Evolutionary conservation across 2,113 vertebrate species (phyloP).

Genomic region (Salvator merianae): DNA sequence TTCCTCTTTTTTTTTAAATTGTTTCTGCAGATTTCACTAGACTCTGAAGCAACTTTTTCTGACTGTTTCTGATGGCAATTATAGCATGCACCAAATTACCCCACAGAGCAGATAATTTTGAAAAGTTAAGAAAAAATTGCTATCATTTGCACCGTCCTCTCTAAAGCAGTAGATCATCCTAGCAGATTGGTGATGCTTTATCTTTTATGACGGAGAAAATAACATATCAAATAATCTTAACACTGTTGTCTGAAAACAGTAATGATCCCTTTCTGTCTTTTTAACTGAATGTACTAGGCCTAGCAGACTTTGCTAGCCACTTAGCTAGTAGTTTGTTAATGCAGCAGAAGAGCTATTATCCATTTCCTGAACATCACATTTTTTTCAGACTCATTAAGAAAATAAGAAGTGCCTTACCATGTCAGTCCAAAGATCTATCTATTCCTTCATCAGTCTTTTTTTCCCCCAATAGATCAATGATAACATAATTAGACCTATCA

Average conservation of each 20-base stretch:
- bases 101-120: constrained; percentile 17
- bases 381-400: not conserved
- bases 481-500: not conserved
- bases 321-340: not conserved
- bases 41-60: constrained; percentile 59
- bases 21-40: constrained; percentile 63
- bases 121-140: constrained; percentile 32
- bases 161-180: constrained; percentile 44
- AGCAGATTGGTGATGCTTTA: constrained; percentile 14
- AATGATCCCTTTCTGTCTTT: not conserved
- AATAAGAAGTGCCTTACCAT: not conserved
- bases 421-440: not conserved
- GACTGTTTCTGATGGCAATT: constrained; percentile 44
- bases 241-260: not conserved
- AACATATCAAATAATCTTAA: constrained; percentile 23
- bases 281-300: not conserved
- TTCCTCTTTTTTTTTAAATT: constrained; percentile 64
- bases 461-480: not conserved
- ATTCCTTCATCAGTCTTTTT: not conserved
- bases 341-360: not conserved
- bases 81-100: constrained; percentile 48
- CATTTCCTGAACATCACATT: not conserved
- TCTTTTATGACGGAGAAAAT: constrained; percentile 35
- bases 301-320: not conserved
- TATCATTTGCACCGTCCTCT: constrained; percentile 20